Percentiles rank a stretch among this genome's conserved stretches.
These are phyloP conservation scores for Miniopterus natalensis DNA, from an alignment of 2,113 vertebrate species.

Conservation along the genomic window DNA sequence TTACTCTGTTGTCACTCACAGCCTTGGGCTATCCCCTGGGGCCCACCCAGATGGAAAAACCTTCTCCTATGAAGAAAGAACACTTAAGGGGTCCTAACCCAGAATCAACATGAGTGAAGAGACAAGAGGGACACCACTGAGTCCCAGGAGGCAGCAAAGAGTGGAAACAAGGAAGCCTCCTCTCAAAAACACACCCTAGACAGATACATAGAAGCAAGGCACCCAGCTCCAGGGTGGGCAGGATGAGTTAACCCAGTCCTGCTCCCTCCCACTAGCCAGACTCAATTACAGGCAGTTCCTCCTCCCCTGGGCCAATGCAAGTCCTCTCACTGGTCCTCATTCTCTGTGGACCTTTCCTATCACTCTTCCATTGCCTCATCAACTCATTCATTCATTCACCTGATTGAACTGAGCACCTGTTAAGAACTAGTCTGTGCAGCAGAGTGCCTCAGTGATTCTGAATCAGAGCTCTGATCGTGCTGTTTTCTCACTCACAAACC, in stretches of 20 bases:
- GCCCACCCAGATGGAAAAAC: not conserved
- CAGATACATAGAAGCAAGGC: not conserved
- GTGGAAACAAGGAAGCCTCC: not conserved
- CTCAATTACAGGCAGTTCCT: not conserved
- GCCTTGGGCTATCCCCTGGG: not conserved
- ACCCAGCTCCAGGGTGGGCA: not conserved
- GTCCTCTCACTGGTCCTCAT: not conserved
- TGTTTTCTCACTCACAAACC: slow-evolving; percentile 6
- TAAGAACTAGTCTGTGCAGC: slow-evolving; percentile 2
- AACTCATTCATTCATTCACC: not conserved
- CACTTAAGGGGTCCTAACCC: not conserved
- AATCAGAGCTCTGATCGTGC: not conserved
- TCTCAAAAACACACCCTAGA: not conserved
- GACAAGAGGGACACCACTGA: not conserved
- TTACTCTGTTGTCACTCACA: not conserved
- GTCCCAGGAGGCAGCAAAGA: not conserved
- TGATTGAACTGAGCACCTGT: not conserved
- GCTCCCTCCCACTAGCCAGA: not conserved
- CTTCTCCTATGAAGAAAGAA: not conserved
- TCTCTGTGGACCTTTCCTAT: not conserved
- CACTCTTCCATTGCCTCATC: not conserved
- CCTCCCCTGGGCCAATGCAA: not conserved
- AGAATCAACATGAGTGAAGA: not conserved
- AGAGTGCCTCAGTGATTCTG: not conserved
- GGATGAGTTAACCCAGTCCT: not conserved